Evolutionary conservation across 1,140 invertebrate species (phyloP).

Genomic region (Anoplolepis gracilipes): DNA sequence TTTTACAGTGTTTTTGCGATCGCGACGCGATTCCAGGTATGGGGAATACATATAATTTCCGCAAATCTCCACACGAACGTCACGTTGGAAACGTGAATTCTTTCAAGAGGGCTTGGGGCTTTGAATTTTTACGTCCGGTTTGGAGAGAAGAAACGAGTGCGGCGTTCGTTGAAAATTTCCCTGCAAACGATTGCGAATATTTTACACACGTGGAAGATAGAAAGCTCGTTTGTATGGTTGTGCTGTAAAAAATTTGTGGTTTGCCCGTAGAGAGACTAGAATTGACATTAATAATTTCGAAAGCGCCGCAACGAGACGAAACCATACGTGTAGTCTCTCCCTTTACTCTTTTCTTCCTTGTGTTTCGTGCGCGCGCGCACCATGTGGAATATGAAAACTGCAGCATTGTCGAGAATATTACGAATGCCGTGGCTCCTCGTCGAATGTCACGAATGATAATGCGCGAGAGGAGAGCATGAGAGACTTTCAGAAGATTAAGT

Average conservation of each 20-base stretch:
- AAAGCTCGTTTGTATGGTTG: conserved; percentile 8
- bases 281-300: conserved; percentile 66
- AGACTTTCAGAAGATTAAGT: conserved; percentile 17
- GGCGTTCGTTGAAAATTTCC: conserved; percentile 22
- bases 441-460: conserved; percentile 57
- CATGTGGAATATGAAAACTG: conserved; percentile 62
- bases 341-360: not conserved
- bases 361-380: not conserved
- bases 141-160: not conserved
- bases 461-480: conserved; percentile 28
- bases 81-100: not conserved
- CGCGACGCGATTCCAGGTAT: not conserved
- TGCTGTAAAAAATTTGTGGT: conserved; percentile 54
- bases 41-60: conserved; percentile 22
- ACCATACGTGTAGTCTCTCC: too few species aligned
- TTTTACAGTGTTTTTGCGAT: conserved; percentile 34
- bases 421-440: conserved; percentile 36
- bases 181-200: conserved; percentile 48
- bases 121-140: conserved; percentile 13
- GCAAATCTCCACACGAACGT: not conserved
- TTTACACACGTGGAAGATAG: conserved; percentile 14
- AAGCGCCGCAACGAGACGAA: not conserved
- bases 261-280: conserved; percentile 23
- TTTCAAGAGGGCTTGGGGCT: not conserved
- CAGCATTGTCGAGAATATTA: conserved; percentile 55